Evolutionary conservation across 2,797 vertebrate species (phyloP).

Genomic region (Bufotes viridis): DNA sequence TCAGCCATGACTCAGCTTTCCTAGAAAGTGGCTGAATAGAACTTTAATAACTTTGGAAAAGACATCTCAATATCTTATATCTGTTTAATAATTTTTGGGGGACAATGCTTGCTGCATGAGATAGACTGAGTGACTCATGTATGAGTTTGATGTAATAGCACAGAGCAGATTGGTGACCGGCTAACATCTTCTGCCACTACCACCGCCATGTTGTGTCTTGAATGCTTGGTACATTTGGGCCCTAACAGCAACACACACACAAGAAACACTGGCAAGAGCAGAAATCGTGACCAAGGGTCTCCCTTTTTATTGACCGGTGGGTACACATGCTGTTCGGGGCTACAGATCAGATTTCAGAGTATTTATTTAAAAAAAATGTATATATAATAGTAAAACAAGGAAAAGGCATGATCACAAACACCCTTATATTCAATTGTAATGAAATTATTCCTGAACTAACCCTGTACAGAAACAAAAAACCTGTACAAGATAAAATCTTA

Average conservation of each 20-base stretch:
- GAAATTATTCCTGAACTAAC: conserved; percentile 51
- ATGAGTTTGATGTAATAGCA: not conserved
- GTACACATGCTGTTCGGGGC: conserved; percentile 75
- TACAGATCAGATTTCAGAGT: conserved; percentile 74
- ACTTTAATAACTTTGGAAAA: not conserved
- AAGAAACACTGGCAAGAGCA: conserved; percentile 69
- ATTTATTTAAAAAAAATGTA: conserved; percentile 67
- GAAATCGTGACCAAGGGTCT: conserved; percentile 72
- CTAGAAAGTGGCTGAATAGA: not conserved
- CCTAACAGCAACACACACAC: conserved; percentile 63
- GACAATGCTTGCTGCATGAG: not conserved
- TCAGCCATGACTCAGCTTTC: no score
- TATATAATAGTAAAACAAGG: conserved; percentile 68
- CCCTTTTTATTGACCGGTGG: conserved; percentile 76
- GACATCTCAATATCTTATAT: no score
- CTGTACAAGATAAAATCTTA: conserved; percentile 21
- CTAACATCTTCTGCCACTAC: not conserved
- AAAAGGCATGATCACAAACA: conserved; percentile 64
- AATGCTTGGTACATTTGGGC: not conserved
- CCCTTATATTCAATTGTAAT: conserved; percentile 43
- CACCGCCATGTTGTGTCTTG: not conserved
- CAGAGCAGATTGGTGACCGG: not conserved
- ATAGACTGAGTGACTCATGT: not conserved
- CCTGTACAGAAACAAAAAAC: conserved; percentile 19
- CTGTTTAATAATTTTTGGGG: not conserved